These are phyloP conservation scores for Aphrophora alni DNA, from an alignment of 2,888 invertebrate species.

Conservation along the genomic window DNA sequence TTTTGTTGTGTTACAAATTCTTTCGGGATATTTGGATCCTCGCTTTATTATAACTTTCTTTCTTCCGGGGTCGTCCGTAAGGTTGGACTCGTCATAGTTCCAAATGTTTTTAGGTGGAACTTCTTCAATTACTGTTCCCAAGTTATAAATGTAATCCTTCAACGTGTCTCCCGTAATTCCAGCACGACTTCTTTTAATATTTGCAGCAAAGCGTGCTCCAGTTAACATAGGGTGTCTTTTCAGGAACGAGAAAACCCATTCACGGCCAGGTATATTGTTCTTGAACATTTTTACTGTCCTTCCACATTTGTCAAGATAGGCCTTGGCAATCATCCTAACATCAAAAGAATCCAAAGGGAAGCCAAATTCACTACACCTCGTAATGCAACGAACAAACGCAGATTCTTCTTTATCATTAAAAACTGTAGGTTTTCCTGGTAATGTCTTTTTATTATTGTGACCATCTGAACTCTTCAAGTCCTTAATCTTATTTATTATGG, in stretches of 20 bases:
- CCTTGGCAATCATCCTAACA: too few relatives aligned
- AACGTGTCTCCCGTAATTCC: too few relatives aligned
- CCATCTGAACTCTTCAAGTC: too few relatives aligned
- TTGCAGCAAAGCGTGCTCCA: conserved; percentile 46
- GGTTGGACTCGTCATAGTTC: too few relatives aligned
- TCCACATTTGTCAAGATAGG: conserved; percentile 39
- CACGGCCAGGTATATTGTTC: conserved; percentile 49
- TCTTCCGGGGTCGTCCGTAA: too few relatives aligned
- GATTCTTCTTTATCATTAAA: conserved; percentile 49
- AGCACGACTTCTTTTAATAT: too few relatives aligned
- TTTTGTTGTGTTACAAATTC: conserved; percentile 53
- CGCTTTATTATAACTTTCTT: conserved; percentile 50
- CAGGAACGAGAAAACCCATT: too few relatives aligned
- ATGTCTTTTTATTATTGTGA: too few relatives aligned
- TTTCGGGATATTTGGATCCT: conserved; percentile 54
- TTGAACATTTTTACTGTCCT: conserved; percentile 43
- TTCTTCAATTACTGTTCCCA: conserved; percentile 43
- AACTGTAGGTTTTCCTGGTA: conserved; percentile 36
- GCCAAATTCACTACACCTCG: conserved; percentile 47
- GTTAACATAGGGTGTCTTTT: conserved; percentile 45
- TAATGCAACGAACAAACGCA: conserved; percentile 45
- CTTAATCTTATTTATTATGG: too few relatives aligned
- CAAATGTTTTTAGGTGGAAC: conserved; percentile 48
- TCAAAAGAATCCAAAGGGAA: conserved; percentile 48
- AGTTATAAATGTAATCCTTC: conserved; percentile 47